Conservation (phyloP, 2,797 vertebrate species). For the Petrocephalus schoutedeni region DNA sequence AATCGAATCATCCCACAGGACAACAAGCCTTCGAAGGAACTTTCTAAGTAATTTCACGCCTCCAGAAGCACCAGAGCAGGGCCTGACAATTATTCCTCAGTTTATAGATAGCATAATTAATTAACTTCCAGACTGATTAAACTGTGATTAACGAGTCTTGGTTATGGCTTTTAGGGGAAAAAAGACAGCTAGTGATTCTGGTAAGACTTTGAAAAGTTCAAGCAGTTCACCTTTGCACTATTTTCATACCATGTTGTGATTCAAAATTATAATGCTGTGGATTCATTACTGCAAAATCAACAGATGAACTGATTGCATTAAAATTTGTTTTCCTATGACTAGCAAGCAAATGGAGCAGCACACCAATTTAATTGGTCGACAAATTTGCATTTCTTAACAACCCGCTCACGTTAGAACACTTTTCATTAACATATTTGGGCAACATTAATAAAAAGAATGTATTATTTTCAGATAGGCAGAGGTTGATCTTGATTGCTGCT, state of each 20-base stretch:
- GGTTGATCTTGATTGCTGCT: not conserved
- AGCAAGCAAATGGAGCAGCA: not conserved
- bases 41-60: conserved; percentile 59
- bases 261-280: not conserved
- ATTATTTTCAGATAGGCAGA: not conserved
- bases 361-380: not conserved
- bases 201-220: not conserved
- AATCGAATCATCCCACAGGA: conserved; percentile 33
- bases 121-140: conserved; percentile 56
- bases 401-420: not conserved
- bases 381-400: not conserved
- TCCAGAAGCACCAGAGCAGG: conserved; percentile 53
- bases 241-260: not conserved
- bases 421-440: not conserved
- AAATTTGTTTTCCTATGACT: not conserved
- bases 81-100: conserved; percentile 49
- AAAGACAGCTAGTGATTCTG: conserved; percentile 3
- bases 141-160: conserved; percentile 46
- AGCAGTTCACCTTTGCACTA: not conserved
- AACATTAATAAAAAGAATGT: not conserved
- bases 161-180: conserved; percentile 44
- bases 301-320: not conserved
- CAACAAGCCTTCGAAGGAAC: conserved; percentile 37
- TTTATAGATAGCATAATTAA: conserved; percentile 57
- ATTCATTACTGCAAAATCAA: conserved; percentile 1